These are phyloP conservation scores for Limonius californicus DNA, from an alignment of 1,140 invertebrate genomes.

Conservation along the genomic window DNA sequence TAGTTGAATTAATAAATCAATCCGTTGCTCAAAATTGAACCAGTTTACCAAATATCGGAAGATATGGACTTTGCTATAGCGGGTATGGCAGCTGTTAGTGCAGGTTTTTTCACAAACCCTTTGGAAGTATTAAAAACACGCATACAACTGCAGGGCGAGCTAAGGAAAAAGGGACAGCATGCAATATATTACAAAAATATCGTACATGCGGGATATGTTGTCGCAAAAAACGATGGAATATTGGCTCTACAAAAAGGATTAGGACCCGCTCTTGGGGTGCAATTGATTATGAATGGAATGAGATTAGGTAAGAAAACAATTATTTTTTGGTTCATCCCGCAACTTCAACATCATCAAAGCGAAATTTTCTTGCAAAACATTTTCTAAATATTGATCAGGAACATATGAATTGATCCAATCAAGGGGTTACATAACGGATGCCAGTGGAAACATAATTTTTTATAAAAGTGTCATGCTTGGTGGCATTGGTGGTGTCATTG, in stretches of 20 bases:
- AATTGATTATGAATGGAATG: constrained; percentile 53
- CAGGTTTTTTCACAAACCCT: constrained; percentile 59
- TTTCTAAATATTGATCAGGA: neutral
- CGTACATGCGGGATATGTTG: constrained; percentile 50
- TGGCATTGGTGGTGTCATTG: constrained; percentile 46
- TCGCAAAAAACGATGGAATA: constrained; percentile 56
- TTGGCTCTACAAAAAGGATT: constrained; percentile 86
- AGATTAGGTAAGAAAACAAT: constrained; percentile 40
- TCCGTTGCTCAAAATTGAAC: too few species aligned
- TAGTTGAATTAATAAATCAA: too few species aligned
- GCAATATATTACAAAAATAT: constrained; percentile 49
- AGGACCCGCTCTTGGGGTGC: constrained; percentile 69
- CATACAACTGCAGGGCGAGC: constrained; percentile 85
- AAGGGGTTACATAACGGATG: constrained; percentile 61
- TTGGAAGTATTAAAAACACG: constrained; percentile 86
- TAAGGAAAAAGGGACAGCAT: constrained; percentile 63
- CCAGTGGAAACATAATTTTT: constrained; percentile 63
- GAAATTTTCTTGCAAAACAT: constrained; percentile 7
- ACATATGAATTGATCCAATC: constrained; percentile 18
- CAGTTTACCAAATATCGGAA: too few species aligned
- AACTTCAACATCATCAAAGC: too few species aligned
- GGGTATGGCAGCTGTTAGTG: constrained; percentile 40
- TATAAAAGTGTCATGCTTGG: constrained; percentile 48
- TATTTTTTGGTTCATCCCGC: constrained; percentile 4
- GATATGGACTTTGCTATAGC: constrained; percentile 42